Conservation (phyloP, 1,140 invertebrate genomes). For the Xylocopa sonorina region DNA sequence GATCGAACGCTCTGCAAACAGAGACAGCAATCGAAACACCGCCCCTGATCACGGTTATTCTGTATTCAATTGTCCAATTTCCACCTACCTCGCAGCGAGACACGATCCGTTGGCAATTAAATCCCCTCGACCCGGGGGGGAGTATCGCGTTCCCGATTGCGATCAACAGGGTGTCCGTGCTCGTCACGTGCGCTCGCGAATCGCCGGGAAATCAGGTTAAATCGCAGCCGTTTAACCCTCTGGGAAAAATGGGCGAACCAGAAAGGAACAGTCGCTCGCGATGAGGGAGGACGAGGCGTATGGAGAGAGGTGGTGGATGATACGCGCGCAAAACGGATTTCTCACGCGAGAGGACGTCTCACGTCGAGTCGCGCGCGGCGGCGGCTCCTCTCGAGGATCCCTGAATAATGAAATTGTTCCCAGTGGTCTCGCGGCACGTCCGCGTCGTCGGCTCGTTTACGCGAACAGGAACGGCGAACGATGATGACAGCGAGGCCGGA, state of each 20-base stretch:
- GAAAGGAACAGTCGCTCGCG: too few species aligned
- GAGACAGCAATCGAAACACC: too few species aligned
- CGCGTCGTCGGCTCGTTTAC: constrained; percentile 57
- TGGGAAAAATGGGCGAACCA: not conserved
- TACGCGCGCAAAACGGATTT: constrained; percentile 30
- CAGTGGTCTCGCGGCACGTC: constrained; percentile 28
- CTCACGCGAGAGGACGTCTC: not conserved
- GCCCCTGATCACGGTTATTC: not conserved
- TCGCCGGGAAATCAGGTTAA: constrained; percentile 9
- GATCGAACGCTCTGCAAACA: too few species aligned
- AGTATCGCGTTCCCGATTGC: not conserved
- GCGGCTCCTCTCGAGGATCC: not conserved
- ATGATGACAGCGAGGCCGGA: constrained; percentile 60
- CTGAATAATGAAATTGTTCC: constrained; percentile 38
- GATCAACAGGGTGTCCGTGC: not conserved
- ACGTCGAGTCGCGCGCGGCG: not conserved
- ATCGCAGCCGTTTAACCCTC: not conserved
- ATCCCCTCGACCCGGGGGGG: not conserved
- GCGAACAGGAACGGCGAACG: constrained; percentile 55
- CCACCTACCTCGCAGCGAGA: not conserved
- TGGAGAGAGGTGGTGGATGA: not conserved
- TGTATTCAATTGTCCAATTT: constrained; percentile 2
- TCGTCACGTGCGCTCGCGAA: constrained; percentile 16
- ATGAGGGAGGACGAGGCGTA: not conserved
- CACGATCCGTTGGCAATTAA: not conserved